Conservation (phyloP, 2,797 vertebrate genomes). For the Taenioides sp. region DNA sequence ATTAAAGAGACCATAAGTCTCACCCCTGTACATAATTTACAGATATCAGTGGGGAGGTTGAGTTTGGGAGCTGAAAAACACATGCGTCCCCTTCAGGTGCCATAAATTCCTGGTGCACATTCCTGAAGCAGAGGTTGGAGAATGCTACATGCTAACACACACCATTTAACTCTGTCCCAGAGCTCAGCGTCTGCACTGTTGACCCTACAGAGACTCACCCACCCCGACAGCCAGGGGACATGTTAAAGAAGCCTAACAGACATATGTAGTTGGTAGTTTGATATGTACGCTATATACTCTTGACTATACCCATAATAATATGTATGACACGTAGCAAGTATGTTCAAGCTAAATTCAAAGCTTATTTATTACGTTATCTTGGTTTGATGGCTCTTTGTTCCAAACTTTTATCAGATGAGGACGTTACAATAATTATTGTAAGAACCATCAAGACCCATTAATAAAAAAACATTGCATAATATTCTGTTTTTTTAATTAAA, state of each 20-base stretch:
- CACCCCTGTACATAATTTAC: constrained; percentile 50
- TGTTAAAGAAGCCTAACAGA: constrained; percentile 36
- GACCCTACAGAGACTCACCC: constrained; percentile 60
- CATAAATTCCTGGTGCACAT: constrained; percentile 73
- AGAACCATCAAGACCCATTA: too few relatives aligned
- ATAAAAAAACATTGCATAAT: too few relatives aligned
- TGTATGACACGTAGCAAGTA: not conserved
- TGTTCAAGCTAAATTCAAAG: not conserved
- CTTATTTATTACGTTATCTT: not conserved
- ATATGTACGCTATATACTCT: constrained; percentile 18
- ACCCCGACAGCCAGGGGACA: constrained; percentile 50
- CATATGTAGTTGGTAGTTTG: constrained; percentile 50
- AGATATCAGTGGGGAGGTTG: constrained; percentile 33
- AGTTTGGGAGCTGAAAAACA: constrained; percentile 71
- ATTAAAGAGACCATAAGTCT: constrained; percentile 39
- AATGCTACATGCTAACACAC: constrained; percentile 70
- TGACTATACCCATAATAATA: constrained; percentile 14
- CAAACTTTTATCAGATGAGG: not conserved
- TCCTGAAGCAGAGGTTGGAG: constrained; percentile 60
- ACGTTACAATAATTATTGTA: not conserved
- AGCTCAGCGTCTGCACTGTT: constrained; percentile 59
- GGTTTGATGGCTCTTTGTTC: not conserved
- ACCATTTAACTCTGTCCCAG: constrained; percentile 71
- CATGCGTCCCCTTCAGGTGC: constrained; percentile 72
- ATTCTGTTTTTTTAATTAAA: too few relatives aligned